Evolutionary conservation across 64 coral and sea anemone genomes (phyloP), one percentile per base, ranked within the genome.

Genomic region (Acropora yongei): DNA sequence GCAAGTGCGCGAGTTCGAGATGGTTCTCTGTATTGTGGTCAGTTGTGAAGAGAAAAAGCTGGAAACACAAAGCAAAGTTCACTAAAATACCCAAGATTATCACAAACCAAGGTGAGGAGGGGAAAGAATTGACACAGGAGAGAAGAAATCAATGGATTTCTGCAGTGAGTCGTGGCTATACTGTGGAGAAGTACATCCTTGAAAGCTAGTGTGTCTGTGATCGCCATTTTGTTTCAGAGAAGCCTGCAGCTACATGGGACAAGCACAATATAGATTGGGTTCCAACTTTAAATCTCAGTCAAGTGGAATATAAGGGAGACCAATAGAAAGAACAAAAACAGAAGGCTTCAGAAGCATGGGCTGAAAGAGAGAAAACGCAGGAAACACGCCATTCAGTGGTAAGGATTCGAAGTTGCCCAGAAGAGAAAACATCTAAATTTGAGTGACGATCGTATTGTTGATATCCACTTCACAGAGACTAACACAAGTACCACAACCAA

Each of bases 111-210:
- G 71, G 67, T 10, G 84, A 87, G 8, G n/a, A 68, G 19, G 66
- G 16, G 57, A 77, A 90, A 69, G 76, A 80, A 80, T 49, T 90
- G 40, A 90, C 57, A 20, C 19, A 41, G 47, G 68, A 88, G 86
- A 73, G 72, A 51, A 88, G 86, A 88, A 88, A 76, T 73, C 72
- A 17, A 75, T 90, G 88, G 88, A 90, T 79, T 80, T 90, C 76
- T 1, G 76, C 60, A 3, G 55, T 90, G 58, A 90, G 88, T 80
- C 58, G 44, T 44, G 60, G 60, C 60, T 0, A 63, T 63, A 63
- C 60, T 63, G 60, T 13, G 11, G 11, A 63, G 60, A 63, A 63
- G 60, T 13, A 63, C 60, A 63, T 63, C 60, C 60, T 63, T 63
- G 60, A 63, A 63, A 12, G 60, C 60, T 9, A 63, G 13, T 2